phyloP scores from a whole-genome alignment of 1,140 invertebrate species.

The Procambarus clarkii region DNA sequence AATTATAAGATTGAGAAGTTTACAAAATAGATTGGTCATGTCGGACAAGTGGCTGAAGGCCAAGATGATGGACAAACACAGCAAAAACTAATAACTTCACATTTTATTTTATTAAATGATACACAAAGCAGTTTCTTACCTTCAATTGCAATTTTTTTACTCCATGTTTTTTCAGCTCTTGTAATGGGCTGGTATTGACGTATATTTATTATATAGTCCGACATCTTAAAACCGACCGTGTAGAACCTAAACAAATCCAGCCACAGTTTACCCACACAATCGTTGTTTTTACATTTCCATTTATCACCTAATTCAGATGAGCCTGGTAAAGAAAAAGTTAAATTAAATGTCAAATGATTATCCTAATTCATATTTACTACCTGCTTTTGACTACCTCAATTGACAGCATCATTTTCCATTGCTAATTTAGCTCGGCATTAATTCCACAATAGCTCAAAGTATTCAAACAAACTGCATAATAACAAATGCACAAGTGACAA shows the following conservation, averaged over 20 bases:
- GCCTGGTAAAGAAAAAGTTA: conserved; percentile 15
- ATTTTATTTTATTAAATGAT: neutral
- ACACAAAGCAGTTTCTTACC: conserved; percentile 73
- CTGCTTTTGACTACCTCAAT: no score
- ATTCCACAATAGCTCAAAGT: no score
- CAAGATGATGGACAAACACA: no score
- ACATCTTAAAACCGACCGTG: conserved; percentile 72
- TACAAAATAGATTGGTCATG: no score
- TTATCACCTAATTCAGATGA: conserved; percentile 52
- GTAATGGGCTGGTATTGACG: conserved; percentile 73
- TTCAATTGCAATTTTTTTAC: conserved; percentile 78
- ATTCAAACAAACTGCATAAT: no score
- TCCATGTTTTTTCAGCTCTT: conserved; percentile 75
- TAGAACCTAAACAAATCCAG: conserved; percentile 76
- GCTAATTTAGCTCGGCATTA: no score
- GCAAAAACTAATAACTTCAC: no score
- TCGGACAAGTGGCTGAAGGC: no score
- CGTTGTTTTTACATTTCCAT: conserved; percentile 73
- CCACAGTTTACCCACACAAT: conserved; percentile 76
- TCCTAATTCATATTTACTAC: no score
- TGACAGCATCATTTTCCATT: no score
- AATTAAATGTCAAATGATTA: neutral
- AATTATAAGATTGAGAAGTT: no score
- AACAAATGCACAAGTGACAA: no score
- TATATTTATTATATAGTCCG: conserved; percentile 76